phyloP scores from a whole-genome alignment of 2,113 vertebrate genomes.

The Cyanoderma ruficeps region DNA sequence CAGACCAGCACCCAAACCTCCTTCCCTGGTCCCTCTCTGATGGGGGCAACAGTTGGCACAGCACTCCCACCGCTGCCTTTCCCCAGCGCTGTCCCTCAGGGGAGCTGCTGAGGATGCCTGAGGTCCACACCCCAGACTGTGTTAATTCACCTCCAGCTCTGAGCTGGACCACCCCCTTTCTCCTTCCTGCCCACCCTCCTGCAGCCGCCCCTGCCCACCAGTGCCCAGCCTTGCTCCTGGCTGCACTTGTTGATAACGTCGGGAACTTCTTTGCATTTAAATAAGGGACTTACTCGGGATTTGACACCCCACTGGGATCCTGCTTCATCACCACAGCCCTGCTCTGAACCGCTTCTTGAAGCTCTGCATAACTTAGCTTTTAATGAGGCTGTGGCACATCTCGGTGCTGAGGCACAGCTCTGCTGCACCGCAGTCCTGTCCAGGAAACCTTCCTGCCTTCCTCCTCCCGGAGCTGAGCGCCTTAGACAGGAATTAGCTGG shows the following conservation, averaged over 20 bases:
- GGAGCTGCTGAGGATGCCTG: not conserved
- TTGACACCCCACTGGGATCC: not conserved
- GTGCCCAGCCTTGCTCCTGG: not conserved
- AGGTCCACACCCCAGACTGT: no score
- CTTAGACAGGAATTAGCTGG: not conserved
- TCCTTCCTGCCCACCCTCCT: not conserved
- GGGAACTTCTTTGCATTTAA: not conserved
- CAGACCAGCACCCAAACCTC: not conserved
- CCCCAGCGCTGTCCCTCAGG: not conserved
- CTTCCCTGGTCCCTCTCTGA: not conserved
- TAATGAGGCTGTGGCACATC: not conserved
- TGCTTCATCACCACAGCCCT: not conserved
- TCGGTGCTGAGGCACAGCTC: not conserved
- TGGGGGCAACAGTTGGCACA: not conserved
- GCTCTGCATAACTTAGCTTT: not conserved
- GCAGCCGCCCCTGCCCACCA: not conserved
- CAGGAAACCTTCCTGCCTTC: accelerated
- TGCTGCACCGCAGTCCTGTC: not conserved
- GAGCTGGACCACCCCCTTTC: not conserved
- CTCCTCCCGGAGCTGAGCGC: not conserved
- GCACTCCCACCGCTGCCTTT: not conserved
- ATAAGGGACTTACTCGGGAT: not conserved
- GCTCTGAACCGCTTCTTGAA: not conserved
- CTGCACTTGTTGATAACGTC: not conserved
- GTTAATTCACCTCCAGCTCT: not conserved